A percentile compares a stretch with the other conserved stretches of the same genome.
Conservation (phyloP, 1,140 invertebrate species). For the Philotrypesis tridentata region DNA sequence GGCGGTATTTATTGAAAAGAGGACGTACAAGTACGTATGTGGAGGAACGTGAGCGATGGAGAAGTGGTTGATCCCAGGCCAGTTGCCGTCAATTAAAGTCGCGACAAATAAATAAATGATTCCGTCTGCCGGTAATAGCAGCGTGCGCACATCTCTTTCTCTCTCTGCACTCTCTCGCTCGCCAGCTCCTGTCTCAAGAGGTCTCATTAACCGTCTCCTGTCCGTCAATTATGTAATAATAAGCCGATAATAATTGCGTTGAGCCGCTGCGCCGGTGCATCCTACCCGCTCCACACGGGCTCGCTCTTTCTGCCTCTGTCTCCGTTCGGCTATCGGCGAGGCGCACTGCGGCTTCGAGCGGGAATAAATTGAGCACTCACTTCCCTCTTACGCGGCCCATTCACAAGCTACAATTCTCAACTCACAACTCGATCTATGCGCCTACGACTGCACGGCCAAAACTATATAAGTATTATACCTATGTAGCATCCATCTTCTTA, state of each 20-base stretch:
- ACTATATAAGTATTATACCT: too few relatives aligned
- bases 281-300: conserved; percentile 50
- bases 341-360: neutral
- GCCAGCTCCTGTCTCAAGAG: conserved; percentile 65
- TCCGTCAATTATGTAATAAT: conserved; percentile 71
- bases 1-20: too few relatives aligned
- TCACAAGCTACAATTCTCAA: conserved; percentile 45
- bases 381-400: conserved; percentile 66
- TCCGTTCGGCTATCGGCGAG: neutral
- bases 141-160: neutral
- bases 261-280: conserved; percentile 55
- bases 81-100: conserved; percentile 67
- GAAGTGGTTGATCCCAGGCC: conserved; percentile 56
- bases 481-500: too few relatives aligned
- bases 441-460: neutral
- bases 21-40: neutral
- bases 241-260: conserved; percentile 71
- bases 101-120: conserved; percentile 67
- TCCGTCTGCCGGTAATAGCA: conserved; percentile 41
- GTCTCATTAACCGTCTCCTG: conserved; percentile 66
- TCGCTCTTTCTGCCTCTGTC: conserved; percentile 34
- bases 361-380: conserved; percentile 65
- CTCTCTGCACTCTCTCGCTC: neutral
- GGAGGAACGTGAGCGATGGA: neutral
- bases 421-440: neutral